These are phyloP conservation scores for Spinibarbus caldwelli DNA, from an alignment of 2,797 vertebrate species.

Conservation along the genomic window DNA sequence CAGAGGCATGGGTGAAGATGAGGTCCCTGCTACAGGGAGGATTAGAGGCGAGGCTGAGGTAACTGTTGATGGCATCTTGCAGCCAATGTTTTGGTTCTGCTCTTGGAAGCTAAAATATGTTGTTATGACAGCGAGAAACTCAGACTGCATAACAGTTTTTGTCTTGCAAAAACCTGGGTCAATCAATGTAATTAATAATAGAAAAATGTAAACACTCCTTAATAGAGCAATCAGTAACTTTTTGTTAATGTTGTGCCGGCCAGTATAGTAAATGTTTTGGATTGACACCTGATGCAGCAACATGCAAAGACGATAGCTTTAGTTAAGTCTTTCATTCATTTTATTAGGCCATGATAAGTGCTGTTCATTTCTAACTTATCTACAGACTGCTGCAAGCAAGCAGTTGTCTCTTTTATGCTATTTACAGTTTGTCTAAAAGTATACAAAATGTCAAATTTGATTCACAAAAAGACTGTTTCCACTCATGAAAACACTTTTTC, in stretches of 20 bases:
- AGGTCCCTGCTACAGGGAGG: too few species aligned
- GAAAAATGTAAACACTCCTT: neutral
- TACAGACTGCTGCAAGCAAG: neutral
- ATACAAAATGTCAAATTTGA: neutral
- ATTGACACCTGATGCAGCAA: too few species aligned
- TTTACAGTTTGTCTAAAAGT: neutral
- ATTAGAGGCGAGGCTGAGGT: slow-evolving; percentile 20
- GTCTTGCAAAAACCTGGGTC: slow-evolving; percentile 12
- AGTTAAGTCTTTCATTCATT: neutral
- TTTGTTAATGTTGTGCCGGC: neutral
- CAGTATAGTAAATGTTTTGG: neutral
- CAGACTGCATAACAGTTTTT: slow-evolving; percentile 23
- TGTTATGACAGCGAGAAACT: slow-evolving; percentile 43
- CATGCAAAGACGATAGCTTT: neutral
- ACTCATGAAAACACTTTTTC: neutral
- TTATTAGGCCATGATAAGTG: neutral
- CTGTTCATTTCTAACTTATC: neutral
- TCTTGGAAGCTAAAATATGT: slow-evolving; percentile 37
- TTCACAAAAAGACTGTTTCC: neutral
- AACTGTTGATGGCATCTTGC: slow-evolving; percentile 25
- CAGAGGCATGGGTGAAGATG: too few species aligned
- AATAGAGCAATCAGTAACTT: neutral
- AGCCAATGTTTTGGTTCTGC: slow-evolving; percentile 29
- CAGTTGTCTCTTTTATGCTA: neutral
- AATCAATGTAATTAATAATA: slow-evolving; percentile 1